Base-by-base conservation (phyloP, 2,113 vertebrate genomes). In the Haemorhous mexicanus region DNA sequence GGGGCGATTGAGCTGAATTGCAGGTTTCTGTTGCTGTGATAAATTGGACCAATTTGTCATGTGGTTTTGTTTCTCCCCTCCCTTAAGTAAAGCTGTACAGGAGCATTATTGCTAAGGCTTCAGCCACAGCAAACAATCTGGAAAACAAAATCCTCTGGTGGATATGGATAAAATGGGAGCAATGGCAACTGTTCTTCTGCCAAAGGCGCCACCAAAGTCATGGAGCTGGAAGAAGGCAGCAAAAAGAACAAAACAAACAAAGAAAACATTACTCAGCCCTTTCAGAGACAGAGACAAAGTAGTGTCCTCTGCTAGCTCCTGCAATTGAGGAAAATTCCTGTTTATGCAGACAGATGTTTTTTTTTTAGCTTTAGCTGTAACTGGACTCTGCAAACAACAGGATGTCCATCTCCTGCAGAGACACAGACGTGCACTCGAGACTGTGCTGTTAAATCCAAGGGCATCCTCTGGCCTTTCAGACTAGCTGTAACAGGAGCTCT, bases 11-110 rank as follows among this genome's bases (percentile, higher is more conserved):
- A 92, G 87, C 94, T 96, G 92, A 95, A 95, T 89, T 92, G 92
- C 72, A 95, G 73, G 77, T 94, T 96, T 97, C 91, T 84, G 44
- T 89, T 93, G 95, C 93, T 61, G 61, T 94, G 91, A 96, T 95
- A 94, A 96, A 97, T 89, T 92, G 84, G 80, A 83, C 88, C 83
- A 10, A 95, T 96, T 97, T 96, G 89, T 96, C 91, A 84, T 70
- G 89, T 94, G 91, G 79, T 89, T 96, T 95, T 90, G 64, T 84
- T 92, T 93, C 70, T 96, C 80, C 49, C 53, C 44, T 89, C 66
- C 46, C 63, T 41, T 70, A 84, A 91, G 90, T 82, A 91, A 93
- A 81, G 59, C 58, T 41, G 4, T 89, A 81, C 6, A n/a, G 33
- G 47, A 79, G 44, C 2, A 2, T 90, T 94, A 66, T 9, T 89